Base-by-base conservation (phyloP, 2,888 invertebrate species). In the Chloromyia formosa region DNA sequence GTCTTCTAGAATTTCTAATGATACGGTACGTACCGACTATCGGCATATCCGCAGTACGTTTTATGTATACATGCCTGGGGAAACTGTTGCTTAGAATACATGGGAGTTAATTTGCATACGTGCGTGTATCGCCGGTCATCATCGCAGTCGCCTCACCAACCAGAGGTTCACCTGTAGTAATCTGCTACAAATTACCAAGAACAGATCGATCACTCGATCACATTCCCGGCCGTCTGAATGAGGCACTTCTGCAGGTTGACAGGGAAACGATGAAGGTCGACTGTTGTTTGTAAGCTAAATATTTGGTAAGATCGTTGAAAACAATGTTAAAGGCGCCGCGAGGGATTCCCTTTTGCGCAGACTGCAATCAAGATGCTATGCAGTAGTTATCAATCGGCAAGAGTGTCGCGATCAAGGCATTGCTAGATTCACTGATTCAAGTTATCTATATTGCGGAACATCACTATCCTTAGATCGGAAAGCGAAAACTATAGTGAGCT, bases 41-140 rank as follows among this genome's bases (percentile, higher is more conserved):
- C 49, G 49, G 49, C 16, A 49, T 12, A 49, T 49, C 49, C 49
- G 12, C 27, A 2, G 7, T 35, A 35, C 27, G 27, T 35, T 35
- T 35, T 35, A 35, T 35, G 27, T 35, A 35, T 35, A 35, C 27
- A 35, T 7, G 27, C 27, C 27, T 35, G 27, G 27, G 7, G 27
- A 35, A 35, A 35, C 7, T 35, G 27, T 35, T 35, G 27, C 49
- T 49, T 49, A 54, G 53, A 14, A 35, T 23, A 62, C 61, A 61
- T 14, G 35, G 61, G 61, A 12, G 22, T 22, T 53, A 27, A 69
- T 69, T 54, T 69, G 68, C 68, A 69, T 69, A 69, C 27, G 68
- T 69, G 68, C 54, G 20, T 62, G 68, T 23, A 69, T 69, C 18
- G 16, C 2, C 7, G 27, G 2, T 35, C 27, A 35, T 35, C 27